Percentiles rank a stretch among this genome's conserved stretches.
These are phyloP conservation scores for Gorsachius goisagi DNA, from an alignment of 2,113 vertebrate genomes.

Conservation along the genomic window DNA sequence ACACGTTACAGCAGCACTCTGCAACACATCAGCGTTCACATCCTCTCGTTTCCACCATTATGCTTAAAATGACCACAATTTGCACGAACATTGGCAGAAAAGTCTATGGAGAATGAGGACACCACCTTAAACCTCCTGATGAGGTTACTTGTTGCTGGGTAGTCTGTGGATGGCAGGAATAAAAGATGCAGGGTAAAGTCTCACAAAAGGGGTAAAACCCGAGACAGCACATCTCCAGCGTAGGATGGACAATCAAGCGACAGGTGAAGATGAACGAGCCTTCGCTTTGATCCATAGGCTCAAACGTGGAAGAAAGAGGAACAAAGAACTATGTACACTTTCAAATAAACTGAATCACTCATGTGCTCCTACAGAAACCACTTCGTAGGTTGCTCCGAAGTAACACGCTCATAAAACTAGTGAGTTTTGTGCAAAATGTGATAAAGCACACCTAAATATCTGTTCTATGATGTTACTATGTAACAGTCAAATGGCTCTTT, in stretches of 20 bases:
- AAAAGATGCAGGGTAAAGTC: background rate
- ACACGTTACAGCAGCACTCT: background rate
- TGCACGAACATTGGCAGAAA: background rate
- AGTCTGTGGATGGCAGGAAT: background rate
- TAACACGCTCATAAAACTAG: background rate
- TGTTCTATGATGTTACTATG: background rate
- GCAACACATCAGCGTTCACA: background rate
- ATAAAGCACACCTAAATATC: background rate
- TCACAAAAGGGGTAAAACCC: background rate
- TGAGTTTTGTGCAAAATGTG: background rate
- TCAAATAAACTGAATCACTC: background rate
- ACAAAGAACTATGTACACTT: background rate
- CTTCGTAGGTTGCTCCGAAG: background rate
- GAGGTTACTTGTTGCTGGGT: background rate
- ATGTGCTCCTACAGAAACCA: background rate
- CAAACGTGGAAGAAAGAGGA: background rate
- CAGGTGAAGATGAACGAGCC: background rate
- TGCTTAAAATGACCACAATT: rapidly evolving
- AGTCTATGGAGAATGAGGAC: background rate
- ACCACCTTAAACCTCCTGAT: background rate
- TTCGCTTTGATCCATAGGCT: background rate
- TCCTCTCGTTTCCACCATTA: background rate
- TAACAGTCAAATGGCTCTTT: background rate
- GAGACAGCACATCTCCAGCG: background rate
- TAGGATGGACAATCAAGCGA: background rate